Evolutionary conservation across 2,113 vertebrate species (phyloP).

Genomic region (Tragelaphus strepsiceros): DNA sequence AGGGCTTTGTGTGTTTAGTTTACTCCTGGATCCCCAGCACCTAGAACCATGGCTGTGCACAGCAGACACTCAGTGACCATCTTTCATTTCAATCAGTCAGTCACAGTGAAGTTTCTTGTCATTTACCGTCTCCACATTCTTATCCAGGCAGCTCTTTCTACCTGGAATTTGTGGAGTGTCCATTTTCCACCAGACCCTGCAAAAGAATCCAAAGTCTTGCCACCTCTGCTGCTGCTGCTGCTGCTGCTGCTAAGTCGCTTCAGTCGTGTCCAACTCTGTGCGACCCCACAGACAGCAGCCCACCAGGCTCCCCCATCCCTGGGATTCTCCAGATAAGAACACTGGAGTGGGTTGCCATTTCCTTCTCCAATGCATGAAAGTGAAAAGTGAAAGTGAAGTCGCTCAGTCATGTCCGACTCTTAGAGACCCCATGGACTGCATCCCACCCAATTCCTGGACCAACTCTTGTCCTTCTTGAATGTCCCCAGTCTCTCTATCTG

Average conservation of each 20-base stretch:
- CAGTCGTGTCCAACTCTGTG: no score
- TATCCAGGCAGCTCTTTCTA: not conserved
- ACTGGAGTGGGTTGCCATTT: no score
- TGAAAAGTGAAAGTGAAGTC: no score
- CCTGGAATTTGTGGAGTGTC: not conserved
- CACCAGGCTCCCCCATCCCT: no score
- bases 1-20: not conserved
- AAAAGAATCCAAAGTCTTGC: not conserved
- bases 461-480: rapidly evolving
- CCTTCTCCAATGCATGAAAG: no score
- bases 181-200: not conserved
- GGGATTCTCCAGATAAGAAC: no score
- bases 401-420: no score
- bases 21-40: not conserved
- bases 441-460: not conserved
- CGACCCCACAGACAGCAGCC: no score
- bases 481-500: rapidly evolving
- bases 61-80: not conserved
- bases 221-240: not conserved
- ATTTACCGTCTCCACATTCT: not conserved
- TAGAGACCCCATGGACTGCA: no score
- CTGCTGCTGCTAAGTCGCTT: no score
- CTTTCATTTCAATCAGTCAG: not conserved
- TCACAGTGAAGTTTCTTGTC: not conserved
- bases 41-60: not conserved